phyloP scores from a whole-genome alignment of 1,140 invertebrate genomes.

The Caerostris extrusa region DNA sequence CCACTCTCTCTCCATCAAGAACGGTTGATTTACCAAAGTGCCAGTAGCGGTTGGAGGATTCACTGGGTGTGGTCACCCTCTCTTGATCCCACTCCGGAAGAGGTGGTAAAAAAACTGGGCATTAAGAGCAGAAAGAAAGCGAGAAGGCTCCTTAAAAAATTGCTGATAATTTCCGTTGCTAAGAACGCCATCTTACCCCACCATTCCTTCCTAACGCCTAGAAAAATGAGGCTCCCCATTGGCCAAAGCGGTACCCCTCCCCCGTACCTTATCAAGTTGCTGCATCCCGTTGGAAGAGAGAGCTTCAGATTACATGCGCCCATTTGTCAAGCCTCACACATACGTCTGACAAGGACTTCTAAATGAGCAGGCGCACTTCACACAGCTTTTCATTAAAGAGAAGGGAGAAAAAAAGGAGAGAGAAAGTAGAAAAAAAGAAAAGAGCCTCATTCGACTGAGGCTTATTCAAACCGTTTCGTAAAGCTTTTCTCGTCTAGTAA shows the following conservation, averaged over 20 bases:
- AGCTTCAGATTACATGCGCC: conserved; percentile 68
- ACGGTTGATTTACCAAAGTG: conserved; percentile 57
- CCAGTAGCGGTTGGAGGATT: conserved; percentile 14
- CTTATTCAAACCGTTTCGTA: conserved; percentile 38
- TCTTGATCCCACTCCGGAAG: conserved; percentile 2
- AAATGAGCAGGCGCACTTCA: conserved; percentile 63
- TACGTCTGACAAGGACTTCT: conserved; percentile 65
- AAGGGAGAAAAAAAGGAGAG: neutral
- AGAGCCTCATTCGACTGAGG: neutral
- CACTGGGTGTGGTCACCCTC: conserved; percentile 47
- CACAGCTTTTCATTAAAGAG: conserved; percentile 64
- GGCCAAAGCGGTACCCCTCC: conserved; percentile 73
- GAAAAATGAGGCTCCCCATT: conserved; percentile 72
- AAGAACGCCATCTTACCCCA: conserved; percentile 71
- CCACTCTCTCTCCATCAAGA: conserved; percentile 3
- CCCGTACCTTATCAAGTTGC: conserved; percentile 71
- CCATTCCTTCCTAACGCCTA: conserved; percentile 70
- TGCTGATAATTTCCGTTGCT: conserved; percentile 74
- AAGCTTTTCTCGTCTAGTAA: conserved; percentile 21
- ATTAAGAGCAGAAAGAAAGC: neutral
- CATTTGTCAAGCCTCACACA: conserved; percentile 74
- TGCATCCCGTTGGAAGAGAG: conserved; percentile 54
- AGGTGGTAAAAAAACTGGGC: conserved; percentile 55
- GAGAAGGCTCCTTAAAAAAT: conserved; percentile 45
- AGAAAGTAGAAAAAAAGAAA: conserved; percentile 5